phyloP scores from a whole-genome alignment of 2,888 invertebrate genomes.

The Temnothorax rugatulus region DNA sequence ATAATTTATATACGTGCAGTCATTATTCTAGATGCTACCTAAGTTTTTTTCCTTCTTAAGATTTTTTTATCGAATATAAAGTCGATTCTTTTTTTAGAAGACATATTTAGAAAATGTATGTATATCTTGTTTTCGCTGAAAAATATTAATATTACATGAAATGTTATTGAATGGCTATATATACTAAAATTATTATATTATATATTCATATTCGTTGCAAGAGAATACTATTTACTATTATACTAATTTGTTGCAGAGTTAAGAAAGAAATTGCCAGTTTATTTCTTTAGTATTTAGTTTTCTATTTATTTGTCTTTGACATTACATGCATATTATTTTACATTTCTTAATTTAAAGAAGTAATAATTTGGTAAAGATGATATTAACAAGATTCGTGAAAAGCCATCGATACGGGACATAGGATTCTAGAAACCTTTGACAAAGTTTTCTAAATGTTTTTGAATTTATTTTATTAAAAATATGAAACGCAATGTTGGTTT shows the following conservation, averaged over 20 bases:
- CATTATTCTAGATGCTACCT: neutral
- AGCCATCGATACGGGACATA: neutral
- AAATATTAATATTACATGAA: neutral
- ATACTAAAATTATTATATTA: neutral
- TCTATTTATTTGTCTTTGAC: neutral
- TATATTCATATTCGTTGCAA: neutral
- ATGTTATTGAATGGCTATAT: neutral
- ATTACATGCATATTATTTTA: neutral
- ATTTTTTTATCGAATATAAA: neutral
- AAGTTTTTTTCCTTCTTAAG: neutral
- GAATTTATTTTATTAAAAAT: conserved; percentile 28
- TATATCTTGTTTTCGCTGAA: neutral
- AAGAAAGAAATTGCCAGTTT: neutral
- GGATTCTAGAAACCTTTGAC: neutral
- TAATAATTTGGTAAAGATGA: conserved; percentile 2
- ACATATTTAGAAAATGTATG: neutral
- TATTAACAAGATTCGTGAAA: neutral
- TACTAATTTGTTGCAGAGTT: neutral
- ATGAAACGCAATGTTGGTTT: conserved; percentile 22
- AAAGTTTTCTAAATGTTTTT: neutral
- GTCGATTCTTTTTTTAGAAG: neutral
- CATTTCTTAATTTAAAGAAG: neutral
- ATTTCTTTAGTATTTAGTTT: neutral
- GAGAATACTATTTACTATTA: neutral
- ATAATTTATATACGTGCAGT: neutral